Percentiles rank a stretch among this genome's conserved stretches.
These are phyloP conservation scores for Shinisaurus crocodilurus DNA, from an alignment of 2,113 vertebrate species.

Conservation along the genomic window DNA sequence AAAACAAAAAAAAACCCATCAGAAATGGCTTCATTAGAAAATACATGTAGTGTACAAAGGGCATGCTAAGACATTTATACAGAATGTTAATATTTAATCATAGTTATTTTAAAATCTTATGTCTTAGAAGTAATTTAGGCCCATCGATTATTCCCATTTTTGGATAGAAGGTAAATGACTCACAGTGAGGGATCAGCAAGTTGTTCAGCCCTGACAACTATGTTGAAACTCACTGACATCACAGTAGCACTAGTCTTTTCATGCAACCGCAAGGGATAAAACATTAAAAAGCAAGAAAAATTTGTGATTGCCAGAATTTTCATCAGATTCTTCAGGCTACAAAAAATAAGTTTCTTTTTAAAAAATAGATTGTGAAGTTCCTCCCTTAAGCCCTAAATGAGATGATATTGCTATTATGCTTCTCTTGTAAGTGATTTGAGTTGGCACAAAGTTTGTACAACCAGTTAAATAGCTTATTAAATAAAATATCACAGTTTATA, in stretches of 20 bases:
- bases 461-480: constrained; percentile 58
- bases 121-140: constrained; percentile 46
- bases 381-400: neutral
- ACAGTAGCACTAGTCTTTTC: neutral
- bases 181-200: neutral
- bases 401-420: neutral
- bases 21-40: constrained; percentile 74
- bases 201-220: neutral
- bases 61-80: constrained; percentile 22
- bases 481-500: constrained; percentile 52
- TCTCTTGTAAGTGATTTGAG: constrained; percentile 50
- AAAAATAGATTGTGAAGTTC: too few relatives aligned
- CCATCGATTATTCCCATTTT: constrained; percentile 63
- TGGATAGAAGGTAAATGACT: constrained; percentile 52
- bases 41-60: constrained; percentile 72
- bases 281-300: neutral
- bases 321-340: neutral
- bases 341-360: neutral
- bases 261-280: neutral
- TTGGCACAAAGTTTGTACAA: constrained; percentile 41
- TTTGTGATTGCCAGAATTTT: neutral
- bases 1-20: too few relatives aligned
- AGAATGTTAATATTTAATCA: constrained; percentile 53
- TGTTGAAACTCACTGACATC: neutral
- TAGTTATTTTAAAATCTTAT: constrained; percentile 40